Evolutionary conservation across 2,113 vertebrate genomes (phyloP), one percentile per base, ranked within the genome.

Genomic region (Paradisaea rubra): DNA sequence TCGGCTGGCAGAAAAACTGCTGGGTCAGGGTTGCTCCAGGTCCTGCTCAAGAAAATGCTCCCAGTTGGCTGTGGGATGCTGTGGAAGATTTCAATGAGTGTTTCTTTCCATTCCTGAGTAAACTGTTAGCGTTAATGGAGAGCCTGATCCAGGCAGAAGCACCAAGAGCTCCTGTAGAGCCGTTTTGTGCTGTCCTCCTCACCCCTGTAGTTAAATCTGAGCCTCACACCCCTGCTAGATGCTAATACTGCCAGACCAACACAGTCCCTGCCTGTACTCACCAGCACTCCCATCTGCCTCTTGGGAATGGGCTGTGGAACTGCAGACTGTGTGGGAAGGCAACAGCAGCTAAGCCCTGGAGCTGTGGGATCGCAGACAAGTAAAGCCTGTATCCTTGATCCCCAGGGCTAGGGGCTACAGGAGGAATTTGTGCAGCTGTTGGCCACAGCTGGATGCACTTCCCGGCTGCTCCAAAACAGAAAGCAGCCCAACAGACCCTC

Each of bases 391-490:
- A 78, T 94, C 85, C 89, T 79, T 66, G 47, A 92, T 94, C 85
- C 89, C 81, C 60, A 73, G 74, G 79, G 52, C 64, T 91, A 60
- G 89, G 81, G 89, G 66, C 91, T 92, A 50, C 76, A 81, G 35
- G 52, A 90, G 81, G 73, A 94, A 94, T 94, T 91, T 33, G 17
- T 97, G 81, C 95, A 97, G 95, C 94, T 96, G 96, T 70, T 94
- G 35, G 24, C 95, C 94, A 63, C 96, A 95, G 91, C 94, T 97
- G 96, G 96, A 94, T 95, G 66, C 11, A 8, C 89, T 96, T 96
- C 89, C 87, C 20, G 8, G 35, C 65, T 66, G n/a, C 78, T 92
- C 42, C 0, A 0, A 73, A 89, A 53, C 93, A 92, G 96, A 91
- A 89, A 91, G 82, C 74, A 33, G 56, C 71, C 23, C n/a, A 3